phyloP scores from a whole-genome alignment of 2,113 vertebrate species.

The Formicarius rufipectus region DNA sequence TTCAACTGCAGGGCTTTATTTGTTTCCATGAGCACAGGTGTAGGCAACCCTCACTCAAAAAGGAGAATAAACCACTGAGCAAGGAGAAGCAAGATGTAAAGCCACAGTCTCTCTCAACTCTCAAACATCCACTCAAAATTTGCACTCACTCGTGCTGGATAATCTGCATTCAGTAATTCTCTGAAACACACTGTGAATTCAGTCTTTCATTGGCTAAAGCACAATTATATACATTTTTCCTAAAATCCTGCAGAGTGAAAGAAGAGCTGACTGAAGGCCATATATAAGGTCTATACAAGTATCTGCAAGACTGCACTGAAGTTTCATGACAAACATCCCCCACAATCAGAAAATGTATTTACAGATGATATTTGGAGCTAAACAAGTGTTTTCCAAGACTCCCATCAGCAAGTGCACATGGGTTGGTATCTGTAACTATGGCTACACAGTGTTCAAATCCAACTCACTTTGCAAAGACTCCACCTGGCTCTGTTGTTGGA shows the following conservation, averaged over 20 bases:
- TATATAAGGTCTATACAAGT: neutral
- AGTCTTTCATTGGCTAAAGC: neutral
- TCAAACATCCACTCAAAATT: neutral
- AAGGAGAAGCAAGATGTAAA: neutral
- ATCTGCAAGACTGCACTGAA: neutral
- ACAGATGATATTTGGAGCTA: neutral
- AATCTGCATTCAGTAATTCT: neutral
- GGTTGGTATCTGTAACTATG: neutral
- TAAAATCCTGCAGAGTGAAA: neutral
- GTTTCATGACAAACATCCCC: neutral
- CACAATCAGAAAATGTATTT: fast-evolving
- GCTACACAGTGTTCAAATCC: neutral
- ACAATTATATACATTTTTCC: neutral
- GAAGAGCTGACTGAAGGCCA: neutral
- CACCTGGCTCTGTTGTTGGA: neutral
- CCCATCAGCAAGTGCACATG: neutral
- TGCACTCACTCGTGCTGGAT: neutral
- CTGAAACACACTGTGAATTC: neutral
- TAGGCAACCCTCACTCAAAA: neutral
- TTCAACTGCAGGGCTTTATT: neutral
- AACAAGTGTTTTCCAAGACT: neutral
- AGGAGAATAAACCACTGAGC: neutral
- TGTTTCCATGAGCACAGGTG: neutral
- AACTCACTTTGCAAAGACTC: neutral
- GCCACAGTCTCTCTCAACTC: neutral